Conservation (phyloP, 2,797 vertebrate species). For the Cephalopachus bancanus region DNA sequence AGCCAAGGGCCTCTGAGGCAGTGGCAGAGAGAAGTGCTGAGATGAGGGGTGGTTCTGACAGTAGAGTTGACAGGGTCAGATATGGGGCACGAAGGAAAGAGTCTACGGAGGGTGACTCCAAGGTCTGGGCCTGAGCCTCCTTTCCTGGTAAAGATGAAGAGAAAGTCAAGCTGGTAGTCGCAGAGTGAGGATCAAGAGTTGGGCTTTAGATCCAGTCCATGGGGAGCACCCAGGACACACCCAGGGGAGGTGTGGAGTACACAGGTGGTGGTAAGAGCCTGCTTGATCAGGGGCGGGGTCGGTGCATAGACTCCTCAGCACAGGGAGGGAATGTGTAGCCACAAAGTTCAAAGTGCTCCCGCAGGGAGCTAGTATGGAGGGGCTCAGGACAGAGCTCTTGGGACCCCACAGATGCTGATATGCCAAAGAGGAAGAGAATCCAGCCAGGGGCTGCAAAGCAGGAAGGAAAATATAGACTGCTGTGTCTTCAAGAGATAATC, state of each 20-base stretch:
- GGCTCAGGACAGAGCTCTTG: neutral
- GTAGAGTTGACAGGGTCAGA: neutral
- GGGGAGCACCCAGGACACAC: neutral
- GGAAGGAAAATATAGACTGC: neutral
- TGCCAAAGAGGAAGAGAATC: neutral
- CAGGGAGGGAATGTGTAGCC: neutral
- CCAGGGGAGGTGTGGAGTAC: neutral
- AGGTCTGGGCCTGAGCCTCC: neutral
- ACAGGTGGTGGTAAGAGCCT: neutral
- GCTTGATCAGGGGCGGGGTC: neutral
- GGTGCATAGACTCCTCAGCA: neutral
- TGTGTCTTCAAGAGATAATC: too few relatives aligned
- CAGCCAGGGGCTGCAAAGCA: neutral
- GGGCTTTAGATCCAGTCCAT: neutral
- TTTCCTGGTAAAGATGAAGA: neutral
- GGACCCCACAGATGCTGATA: rapidly evolving
- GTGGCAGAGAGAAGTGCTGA: neutral
- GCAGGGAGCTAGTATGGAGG: neutral
- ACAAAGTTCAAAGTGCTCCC: neutral
- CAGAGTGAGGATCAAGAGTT: neutral
- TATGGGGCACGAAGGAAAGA: neutral
- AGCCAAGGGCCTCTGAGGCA: neutral
- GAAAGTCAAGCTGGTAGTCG: neutral
- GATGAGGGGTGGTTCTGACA: neutral
- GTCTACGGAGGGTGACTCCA: neutral